phyloP scores from a whole-genome alignment of 2,113 vertebrate genomes.

The Oreochromis niloticus region DNA sequence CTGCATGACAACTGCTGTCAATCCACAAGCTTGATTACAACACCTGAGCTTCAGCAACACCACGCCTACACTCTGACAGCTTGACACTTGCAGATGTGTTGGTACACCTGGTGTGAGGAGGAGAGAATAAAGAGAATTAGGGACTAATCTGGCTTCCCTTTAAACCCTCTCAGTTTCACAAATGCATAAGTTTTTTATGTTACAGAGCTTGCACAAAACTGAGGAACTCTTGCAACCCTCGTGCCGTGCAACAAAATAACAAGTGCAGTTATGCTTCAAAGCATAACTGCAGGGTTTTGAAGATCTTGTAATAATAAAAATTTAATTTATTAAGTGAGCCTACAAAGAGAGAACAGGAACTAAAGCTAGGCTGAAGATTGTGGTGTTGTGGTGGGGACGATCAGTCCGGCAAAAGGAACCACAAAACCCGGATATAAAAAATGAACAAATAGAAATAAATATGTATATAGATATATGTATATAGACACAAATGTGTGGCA shows the following conservation, averaged over 20 bases:
- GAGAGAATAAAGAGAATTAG: not conserved
- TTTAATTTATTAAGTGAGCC: not conserved
- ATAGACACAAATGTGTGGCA: not conserved
- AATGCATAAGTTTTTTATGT: not conserved
- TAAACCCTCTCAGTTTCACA: not conserved
- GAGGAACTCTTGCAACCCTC: not conserved
- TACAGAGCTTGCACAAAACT: not conserved
- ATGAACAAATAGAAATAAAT: not conserved
- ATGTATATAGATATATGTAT: not conserved
- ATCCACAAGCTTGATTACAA: constrained; percentile 20
- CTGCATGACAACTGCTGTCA: constrained; percentile 42
- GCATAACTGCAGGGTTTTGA: constrained; percentile 6
- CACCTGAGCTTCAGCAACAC: constrained; percentile 2
- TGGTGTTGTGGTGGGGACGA: constrained; percentile 12
- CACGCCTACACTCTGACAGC: constrained; percentile 26
- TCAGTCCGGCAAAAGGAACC: constrained; percentile 4
- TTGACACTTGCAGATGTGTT: constrained; percentile 12
- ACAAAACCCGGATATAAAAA: constrained; percentile 22
- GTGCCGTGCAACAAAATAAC: not conserved
- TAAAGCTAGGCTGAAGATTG: not conserved
- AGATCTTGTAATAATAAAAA: constrained; percentile 4
- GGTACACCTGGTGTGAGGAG: not conserved
- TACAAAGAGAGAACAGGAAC: not conserved
- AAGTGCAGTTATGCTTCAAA: not conserved
- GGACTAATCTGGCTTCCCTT: not conserved